These are phyloP conservation scores for Cataglyphis hispanica DNA, from an alignment of 1,140 invertebrate species.

Conservation along the genomic window DNA sequence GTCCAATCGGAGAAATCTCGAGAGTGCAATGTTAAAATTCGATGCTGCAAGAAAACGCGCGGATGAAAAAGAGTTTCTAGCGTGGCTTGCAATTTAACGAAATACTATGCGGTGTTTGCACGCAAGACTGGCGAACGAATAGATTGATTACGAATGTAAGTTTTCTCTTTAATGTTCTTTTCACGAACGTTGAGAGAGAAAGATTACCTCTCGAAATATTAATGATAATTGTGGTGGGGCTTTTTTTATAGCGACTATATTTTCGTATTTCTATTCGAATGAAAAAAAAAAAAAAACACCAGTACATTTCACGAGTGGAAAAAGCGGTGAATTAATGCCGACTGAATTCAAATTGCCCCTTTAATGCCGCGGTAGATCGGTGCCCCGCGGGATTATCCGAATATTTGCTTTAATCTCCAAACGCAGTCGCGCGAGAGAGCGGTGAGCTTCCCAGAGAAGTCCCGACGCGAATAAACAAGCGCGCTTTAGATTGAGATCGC, in stretches of 20 bases:
- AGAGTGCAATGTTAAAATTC: conserved; percentile 39
- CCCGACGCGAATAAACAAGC: conserved; percentile 48
- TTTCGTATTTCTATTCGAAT: conserved; percentile 5
- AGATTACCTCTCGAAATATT: background rate
- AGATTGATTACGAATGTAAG: background rate
- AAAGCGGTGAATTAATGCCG: conserved; percentile 50
- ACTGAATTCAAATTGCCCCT: conserved; percentile 71
- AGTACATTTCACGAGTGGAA: background rate
- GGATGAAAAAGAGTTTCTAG: background rate
- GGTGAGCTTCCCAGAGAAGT: conserved; percentile 43
- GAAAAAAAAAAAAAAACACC: background rate
- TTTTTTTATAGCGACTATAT: background rate
- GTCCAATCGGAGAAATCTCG: conserved; percentile 27
- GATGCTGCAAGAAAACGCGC: background rate
- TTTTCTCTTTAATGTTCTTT: background rate
- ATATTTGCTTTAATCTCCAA: conserved; percentile 64
- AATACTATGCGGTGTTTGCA: background rate
- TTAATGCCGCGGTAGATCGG: conserved; percentile 73
- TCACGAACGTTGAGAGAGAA: background rate
- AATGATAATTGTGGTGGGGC: background rate
- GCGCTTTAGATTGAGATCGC: conserved; percentile 6
- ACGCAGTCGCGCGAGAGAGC: background rate
- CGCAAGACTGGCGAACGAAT: background rate
- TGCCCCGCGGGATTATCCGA: conserved; percentile 58
- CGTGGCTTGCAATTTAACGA: background rate